Evolutionary conservation across 2,113 vertebrate genomes (phyloP).

Genomic region (Gobio gobio): DNA sequence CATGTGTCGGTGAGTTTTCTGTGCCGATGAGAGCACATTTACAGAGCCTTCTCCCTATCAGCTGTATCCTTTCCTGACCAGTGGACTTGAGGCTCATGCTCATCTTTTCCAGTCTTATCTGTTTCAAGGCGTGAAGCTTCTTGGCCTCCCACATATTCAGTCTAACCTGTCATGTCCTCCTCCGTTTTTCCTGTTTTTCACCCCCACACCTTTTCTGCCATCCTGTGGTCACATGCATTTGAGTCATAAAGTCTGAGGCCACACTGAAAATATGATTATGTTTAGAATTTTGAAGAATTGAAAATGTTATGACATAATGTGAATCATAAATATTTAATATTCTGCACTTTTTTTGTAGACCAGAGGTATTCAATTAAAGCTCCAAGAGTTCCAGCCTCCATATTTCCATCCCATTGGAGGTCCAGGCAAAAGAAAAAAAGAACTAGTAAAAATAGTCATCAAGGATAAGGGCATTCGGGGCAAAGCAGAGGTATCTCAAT

Average conservation of each 20-base stretch:
- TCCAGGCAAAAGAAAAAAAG: no score
- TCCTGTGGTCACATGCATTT: background rate
- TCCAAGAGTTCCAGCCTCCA: background rate
- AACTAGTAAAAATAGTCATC: background rate
- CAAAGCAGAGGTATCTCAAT: background rate
- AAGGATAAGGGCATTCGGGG: background rate
- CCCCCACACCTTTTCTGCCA: conserved; percentile 18
- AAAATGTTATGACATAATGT: background rate
- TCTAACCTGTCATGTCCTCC: conserved; percentile 8
- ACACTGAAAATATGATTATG: background rate
- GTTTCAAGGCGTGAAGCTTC: conserved; percentile 16
- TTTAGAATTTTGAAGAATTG: no score
- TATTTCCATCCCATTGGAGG: background rate
- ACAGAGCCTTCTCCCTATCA: background rate
- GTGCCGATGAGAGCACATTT: background rate
- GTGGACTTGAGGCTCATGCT: conserved; percentile 9
- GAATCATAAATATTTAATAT: background rate
- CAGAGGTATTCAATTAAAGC: background rate
- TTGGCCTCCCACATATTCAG: conserved; percentile 20
- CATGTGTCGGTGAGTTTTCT: background rate
- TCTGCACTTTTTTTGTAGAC: background rate
- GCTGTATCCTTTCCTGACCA: conserved; percentile 7
- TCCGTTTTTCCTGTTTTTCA: conserved; percentile 20
- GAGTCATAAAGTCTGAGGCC: background rate
- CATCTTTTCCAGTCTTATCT: conserved; percentile 17